These are phyloP conservation scores for Cettia cetti DNA, from an alignment of 2,113 vertebrate genomes.

Conservation along the genomic window DNA sequence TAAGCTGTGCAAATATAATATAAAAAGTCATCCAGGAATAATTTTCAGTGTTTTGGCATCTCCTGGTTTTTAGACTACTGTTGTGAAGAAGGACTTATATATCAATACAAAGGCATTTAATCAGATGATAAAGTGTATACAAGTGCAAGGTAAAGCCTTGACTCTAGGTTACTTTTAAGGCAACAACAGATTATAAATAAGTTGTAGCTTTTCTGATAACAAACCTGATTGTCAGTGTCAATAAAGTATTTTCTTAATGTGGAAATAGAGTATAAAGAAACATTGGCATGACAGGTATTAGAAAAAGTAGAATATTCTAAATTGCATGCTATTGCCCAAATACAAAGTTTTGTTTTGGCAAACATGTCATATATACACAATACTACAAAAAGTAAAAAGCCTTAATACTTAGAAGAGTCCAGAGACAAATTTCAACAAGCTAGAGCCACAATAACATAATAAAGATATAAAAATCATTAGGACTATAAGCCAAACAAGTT, in stretches of 20 bases:
- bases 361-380: background rate
- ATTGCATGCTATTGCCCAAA: background rate
- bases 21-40: constrained; percentile 13
- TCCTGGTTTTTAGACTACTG: background rate
- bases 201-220: background rate
- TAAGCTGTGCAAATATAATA: background rate
- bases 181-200: background rate
- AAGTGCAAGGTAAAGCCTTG: background rate
- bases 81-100: background rate
- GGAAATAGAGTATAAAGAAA: background rate
- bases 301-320: background rate
- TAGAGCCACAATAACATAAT: background rate
- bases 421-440: background rate
- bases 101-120: background rate
- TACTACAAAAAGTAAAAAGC: background rate
- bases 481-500: background rate
- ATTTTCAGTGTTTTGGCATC: constrained; percentile 12
- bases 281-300: background rate
- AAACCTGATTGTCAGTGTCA: background rate
- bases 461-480: background rate
- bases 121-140: background rate
- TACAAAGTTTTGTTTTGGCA: background rate
- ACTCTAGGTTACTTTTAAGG: background rate
- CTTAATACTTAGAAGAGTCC: background rate
- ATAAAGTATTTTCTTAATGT: background rate